Percentiles rank a stretch among this genome's conserved stretches.
Evolutionary conservation across 2,888 invertebrate species (phyloP).

Genomic region (Rhagium mordax): DNA sequence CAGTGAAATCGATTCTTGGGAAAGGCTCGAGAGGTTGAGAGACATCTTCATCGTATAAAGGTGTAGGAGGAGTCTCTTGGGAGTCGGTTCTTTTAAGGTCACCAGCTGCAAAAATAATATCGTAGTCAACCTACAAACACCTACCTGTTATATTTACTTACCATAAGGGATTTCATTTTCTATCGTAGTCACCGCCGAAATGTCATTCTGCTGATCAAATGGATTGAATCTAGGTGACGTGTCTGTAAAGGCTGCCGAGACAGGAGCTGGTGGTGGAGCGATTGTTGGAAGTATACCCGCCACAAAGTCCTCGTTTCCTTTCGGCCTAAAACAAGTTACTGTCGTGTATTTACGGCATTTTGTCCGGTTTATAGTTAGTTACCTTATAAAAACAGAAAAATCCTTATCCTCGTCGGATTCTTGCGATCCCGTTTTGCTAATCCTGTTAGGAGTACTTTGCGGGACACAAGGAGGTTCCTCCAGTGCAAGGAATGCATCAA

Average conservation of each 20-base stretch:
- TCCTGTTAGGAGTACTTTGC: constrained; percentile 77
- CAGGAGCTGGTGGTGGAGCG: constrained; percentile 79
- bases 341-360: background rate
- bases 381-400: constrained; percentile 87
- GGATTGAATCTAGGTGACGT: constrained; percentile 83
- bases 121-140: background rate
- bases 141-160: constrained; percentile 49
- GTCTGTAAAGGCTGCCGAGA: constrained; percentile 72
- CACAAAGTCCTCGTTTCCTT: constrained; percentile 70
- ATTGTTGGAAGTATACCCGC: constrained; percentile 81
- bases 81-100: constrained; percentile 73
- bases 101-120: constrained; percentile 49
- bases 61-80: constrained; percentile 91
- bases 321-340: constrained; percentile 70
- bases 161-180: constrained; percentile 66
- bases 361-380: constrained; percentile 40
- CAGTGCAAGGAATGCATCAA: constrained; percentile 87
- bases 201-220: constrained; percentile 77
- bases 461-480: constrained; percentile 81
- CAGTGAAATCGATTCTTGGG: constrained; percentile 83
- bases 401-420: constrained; percentile 86
- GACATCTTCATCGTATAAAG: constrained; percentile 94
- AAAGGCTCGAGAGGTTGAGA: constrained; percentile 94
- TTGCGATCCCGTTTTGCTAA: constrained; percentile 77
- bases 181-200: constrained; percentile 64